A percentile compares a stretch with the other conserved stretches of the same genome.
phyloP scores from a whole-genome alignment of 2,797 vertebrate genomes.

The Semotilus atromaculatus region DNA sequence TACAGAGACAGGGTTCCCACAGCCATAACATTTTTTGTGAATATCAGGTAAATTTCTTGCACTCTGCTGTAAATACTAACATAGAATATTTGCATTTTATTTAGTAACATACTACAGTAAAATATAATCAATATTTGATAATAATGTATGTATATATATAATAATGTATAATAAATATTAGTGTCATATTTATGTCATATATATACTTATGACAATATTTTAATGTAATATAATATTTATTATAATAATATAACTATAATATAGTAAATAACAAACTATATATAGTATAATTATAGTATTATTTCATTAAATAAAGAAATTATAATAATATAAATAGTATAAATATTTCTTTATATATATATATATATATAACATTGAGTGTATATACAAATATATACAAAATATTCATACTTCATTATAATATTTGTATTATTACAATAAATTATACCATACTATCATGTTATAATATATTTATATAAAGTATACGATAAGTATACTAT shows the following conservation, averaged over 20 bases:
- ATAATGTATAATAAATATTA: neutral
- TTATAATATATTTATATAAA: no score
- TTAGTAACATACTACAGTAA: neutral
- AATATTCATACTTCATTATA: no score
- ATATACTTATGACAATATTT: neutral
- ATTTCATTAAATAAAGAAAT: no score
- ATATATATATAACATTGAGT: no score
- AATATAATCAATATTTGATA: neutral
- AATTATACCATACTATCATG: no score
- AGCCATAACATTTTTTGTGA: neutral
- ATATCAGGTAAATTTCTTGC: neutral
- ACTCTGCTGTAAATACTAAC: neutral
- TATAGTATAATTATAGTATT: neutral
- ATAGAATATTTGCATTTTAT: neutral
- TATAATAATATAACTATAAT: neutral
- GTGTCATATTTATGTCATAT: neutral
- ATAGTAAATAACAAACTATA: neutral
- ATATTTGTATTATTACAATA: no score
- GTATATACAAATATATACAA: no score
- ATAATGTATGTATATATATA: no score
- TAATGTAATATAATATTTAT: neutral
- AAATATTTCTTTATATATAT: neutral
- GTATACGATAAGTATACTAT: no score
- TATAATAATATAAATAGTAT: neutral
- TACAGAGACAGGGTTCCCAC: slow-evolving; percentile 24